Base-by-base conservation (phyloP, 2,888 invertebrate genomes). In the Rutpela maculata region DNA sequence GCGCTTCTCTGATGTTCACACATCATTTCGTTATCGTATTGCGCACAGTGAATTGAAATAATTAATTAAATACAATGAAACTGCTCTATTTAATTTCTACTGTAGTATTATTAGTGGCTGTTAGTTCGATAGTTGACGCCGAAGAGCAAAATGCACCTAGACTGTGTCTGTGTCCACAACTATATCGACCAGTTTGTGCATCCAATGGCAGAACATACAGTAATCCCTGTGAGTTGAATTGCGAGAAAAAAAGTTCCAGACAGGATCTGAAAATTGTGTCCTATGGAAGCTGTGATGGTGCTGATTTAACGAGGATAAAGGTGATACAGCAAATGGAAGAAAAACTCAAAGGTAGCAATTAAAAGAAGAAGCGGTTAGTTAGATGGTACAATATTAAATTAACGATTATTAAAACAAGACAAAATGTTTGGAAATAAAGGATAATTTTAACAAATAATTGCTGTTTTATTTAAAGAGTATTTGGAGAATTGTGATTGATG, bases 201-300 rank as follows among this genome's bases (percentile, higher is more conserved):
- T 73, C 73, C 12, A 65, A 73, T 26, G 73, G 65, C 11, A 73
- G 10, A 43, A 73, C 73, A 18, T 73, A 65, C 66, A 26, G 15
- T 43, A 72, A 72, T 15, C 22, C 63, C 17, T 72, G 72, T 56
- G 35, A 18, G 15, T n/a, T 72, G 50, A 38, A 62, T 6, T 72
- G 72, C 26, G 57, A 60, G 26, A 60, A 43, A 35, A 50, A 71
- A 43, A 75, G 57, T 62, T 68, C 70, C 7, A 10, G 17, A 22
- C 17, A 59, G 5, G 55, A 35, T 69, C 22, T 70, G 60, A 60
- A 9, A 7, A 60, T 70, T 18, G 38, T 57, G 19, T 18, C 57
- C 31, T 57, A 35, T 18, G 57, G 69, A 15, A 35, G 35, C 18
- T 69, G 69, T 35, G 69, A 69, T 15, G 69, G 17, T 9, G 35